These are phyloP conservation scores for Bombus confusus DNA, from an alignment of 1,140 invertebrate genomes.

Conservation along the genomic window DNA sequence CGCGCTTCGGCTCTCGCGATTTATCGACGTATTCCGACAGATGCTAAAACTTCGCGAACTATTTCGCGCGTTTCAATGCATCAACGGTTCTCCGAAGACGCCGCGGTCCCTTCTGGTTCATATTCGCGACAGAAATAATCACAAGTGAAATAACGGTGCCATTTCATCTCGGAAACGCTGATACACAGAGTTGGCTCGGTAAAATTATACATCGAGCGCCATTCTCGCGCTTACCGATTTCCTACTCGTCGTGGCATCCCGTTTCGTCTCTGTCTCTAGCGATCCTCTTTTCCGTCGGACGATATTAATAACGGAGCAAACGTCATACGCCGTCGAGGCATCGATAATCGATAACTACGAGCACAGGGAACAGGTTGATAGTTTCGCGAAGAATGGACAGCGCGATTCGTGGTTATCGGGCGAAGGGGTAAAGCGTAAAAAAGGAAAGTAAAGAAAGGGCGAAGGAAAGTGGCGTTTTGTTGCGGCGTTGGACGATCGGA, in stretches of 20 bases:
- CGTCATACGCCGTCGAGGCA: neutral
- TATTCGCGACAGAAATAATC: neutral
- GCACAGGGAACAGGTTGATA: neutral
- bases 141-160: neutral
- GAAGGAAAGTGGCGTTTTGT: neutral
- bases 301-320: slow-evolving; percentile 24
- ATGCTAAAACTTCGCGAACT: too few relatives aligned
- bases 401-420: neutral
- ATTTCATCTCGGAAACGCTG: neutral
- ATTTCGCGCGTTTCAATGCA: neutral
- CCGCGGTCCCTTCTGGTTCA: neutral
- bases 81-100: neutral
- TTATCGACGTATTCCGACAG: neutral
- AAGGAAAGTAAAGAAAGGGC: neutral
- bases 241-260: neutral
- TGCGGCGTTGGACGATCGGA: neutral
- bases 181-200: neutral
- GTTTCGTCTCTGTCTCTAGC: neutral
- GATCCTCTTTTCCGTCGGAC: neutral
- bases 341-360: slow-evolving; percentile 30
- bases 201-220: neutral
- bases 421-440: too few relatives aligned
- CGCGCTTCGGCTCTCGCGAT: neutral
- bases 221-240: neutral
- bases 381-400: neutral